These are phyloP conservation scores for Hesperophylax magnus DNA, from an alignment of 1,140 invertebrate genomes.

Conservation along the genomic window DNA sequence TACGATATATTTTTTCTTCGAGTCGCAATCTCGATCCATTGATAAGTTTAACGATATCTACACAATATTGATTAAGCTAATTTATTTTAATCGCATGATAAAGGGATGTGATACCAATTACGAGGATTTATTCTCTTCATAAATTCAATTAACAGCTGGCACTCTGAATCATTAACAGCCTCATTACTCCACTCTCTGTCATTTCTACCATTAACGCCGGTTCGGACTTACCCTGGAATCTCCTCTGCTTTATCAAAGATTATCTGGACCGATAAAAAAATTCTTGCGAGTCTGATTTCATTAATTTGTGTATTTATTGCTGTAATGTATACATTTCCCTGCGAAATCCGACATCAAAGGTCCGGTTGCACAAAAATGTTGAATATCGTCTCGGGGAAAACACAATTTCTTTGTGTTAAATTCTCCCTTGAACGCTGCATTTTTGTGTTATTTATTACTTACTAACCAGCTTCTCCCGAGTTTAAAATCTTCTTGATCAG, in stretches of 20 bases:
- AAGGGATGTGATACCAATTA: neutral
- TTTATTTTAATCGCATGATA: neutral
- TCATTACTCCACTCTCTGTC: neutral
- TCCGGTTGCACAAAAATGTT: no score
- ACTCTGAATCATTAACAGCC: neutral
- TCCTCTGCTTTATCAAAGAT: constrained; percentile 3
- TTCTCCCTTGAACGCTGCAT: no score
- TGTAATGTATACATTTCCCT: neutral
- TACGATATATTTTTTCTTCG: no score
- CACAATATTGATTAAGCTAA: neutral
- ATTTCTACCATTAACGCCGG: neutral
- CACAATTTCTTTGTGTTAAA: no score
- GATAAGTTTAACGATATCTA: neutral
- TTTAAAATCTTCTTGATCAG: no score
- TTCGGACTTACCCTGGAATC: neutral
- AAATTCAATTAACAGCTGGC: neutral
- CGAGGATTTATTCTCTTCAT: constrained; percentile 5
- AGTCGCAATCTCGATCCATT: neutral
- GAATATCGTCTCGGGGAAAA: no score
- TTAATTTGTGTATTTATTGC: neutral
- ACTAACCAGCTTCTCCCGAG: no score
- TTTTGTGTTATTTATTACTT: no score
- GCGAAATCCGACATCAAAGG: neutral
- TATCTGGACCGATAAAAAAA: neutral
- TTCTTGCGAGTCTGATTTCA: constrained; percentile 5